phyloP scores from a whole-genome alignment of 2,113 vertebrate species.

The Gorsachius goisagi region DNA sequence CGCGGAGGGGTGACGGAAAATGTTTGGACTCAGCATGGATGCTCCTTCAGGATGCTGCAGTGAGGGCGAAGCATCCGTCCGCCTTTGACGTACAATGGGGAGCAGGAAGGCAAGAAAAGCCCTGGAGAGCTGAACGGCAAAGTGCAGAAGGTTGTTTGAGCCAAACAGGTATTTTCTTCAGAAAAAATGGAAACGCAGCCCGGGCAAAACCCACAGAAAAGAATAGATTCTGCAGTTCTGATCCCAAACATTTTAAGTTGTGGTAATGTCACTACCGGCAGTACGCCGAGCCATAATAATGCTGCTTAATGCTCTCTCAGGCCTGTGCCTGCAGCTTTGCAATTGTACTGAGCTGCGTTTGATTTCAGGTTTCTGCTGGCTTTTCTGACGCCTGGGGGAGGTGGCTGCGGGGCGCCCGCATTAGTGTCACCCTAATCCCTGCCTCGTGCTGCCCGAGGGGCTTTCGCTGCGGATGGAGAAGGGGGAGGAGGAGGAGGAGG shows the following conservation, averaged over 20 bases:
- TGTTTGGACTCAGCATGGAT: neutral
- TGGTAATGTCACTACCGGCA: slow-evolving; percentile 10
- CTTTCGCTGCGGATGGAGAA: neutral
- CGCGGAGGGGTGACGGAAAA: neutral
- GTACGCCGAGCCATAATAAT: neutral
- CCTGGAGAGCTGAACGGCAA: neutral
- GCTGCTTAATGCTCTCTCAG: slow-evolving; percentile 37
- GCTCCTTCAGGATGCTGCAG: neutral
- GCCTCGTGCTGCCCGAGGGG: neutral
- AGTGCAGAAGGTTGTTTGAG: neutral
- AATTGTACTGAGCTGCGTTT: neutral
- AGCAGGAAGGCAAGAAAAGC: neutral
- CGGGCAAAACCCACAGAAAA: neutral
- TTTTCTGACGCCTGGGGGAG: neutral
- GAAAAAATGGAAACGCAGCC: neutral
- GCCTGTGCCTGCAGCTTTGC: neutral
- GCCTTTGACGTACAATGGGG: fast-evolving
- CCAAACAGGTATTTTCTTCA: neutral
- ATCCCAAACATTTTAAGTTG: neutral
- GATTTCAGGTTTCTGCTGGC: neutral
- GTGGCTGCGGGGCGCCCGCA: neutral
- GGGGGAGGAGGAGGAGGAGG: no score
- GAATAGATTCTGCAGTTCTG: neutral
- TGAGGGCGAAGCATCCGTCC: neutral
- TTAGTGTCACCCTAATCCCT: neutral